These are phyloP conservation scores for Ammodramus savannarum DNA, from an alignment of 2,113 vertebrate genomes.

Conservation along the genomic window DNA sequence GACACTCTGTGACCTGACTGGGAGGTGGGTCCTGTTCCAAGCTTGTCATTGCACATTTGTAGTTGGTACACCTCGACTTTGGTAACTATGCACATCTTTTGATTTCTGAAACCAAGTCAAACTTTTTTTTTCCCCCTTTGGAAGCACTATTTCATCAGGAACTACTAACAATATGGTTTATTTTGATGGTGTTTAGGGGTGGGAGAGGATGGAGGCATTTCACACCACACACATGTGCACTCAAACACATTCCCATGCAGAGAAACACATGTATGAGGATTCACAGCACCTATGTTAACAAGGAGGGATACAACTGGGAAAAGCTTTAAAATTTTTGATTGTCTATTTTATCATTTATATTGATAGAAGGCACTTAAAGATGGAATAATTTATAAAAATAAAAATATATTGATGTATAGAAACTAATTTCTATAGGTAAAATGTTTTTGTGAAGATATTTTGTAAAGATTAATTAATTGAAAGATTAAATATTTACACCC, in stretches of 20 bases:
- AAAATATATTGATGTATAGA: constrained; percentile 85
- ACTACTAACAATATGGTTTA: constrained; percentile 46
- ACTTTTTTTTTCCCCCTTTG: constrained; percentile 53
- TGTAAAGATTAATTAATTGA: constrained; percentile 77
- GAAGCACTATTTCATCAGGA: constrained; percentile 52
- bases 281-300: constrained; percentile 69
- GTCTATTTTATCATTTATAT: constrained; percentile 92
- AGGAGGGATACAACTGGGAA: constrained; percentile 74
- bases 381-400: constrained; percentile 87
- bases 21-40: constrained; percentile 42
- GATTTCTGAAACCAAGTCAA: constrained; percentile 71
- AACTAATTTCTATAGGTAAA: constrained; percentile 83
- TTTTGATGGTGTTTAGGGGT: constrained; percentile 48
- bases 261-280: constrained; percentile 54
- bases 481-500: constrained; percentile 74
- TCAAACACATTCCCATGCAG: neutral
- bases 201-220: constrained; percentile 65
- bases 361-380: constrained; percentile 85
- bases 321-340: constrained; percentile 75
- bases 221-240: neutral
- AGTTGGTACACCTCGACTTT: constrained; percentile 75
- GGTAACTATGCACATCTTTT: constrained; percentile 81
- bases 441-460: constrained; percentile 82
- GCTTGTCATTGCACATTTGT: constrained; percentile 74
- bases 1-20: constrained; percentile 37